Percentiles rank a stretch among this genome's conserved stretches.
Evolutionary conservation across 2,113 vertebrate genomes (phyloP).

Genomic region (Paramisgurnus dabryanus): DNA sequence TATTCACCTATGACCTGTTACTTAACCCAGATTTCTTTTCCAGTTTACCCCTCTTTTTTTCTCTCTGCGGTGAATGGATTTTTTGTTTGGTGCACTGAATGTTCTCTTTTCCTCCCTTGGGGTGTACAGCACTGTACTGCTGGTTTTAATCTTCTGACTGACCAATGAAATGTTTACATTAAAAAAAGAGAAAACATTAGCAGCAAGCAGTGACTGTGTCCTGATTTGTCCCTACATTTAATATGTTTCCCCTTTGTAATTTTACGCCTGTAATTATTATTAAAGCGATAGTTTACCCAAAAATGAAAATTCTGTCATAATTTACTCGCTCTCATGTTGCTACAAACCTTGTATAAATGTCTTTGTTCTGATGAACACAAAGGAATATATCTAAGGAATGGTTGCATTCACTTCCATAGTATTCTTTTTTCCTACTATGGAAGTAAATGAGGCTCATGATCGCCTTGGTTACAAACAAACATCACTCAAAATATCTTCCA

Average conservation of each 20-base stretch:
- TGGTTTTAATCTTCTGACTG: constrained; percentile 42
- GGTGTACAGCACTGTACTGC: constrained; percentile 36
- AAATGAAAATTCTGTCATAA: too few species aligned
- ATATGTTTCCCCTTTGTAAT: not conserved
- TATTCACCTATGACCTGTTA: constrained; percentile 21
- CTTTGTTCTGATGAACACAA: too few species aligned
- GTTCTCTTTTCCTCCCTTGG: constrained; percentile 28
- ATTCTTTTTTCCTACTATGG: too few species aligned
- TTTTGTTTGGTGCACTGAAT: constrained; percentile 37
- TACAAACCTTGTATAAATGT: too few species aligned
- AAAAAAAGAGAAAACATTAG: constrained; percentile 43
- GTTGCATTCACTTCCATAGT: too few species aligned
- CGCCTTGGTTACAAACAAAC: too few species aligned
- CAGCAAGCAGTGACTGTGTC: constrained; percentile 13
- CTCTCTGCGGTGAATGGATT: constrained; percentile 18
- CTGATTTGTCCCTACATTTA: not conserved
- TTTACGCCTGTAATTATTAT: not conserved
- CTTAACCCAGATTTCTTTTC: constrained; percentile 41
- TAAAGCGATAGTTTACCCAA: too few species aligned
- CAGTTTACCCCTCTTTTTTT: not conserved
- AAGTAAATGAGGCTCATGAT: too few species aligned
- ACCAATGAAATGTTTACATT: constrained; percentile 53
- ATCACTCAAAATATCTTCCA: too few species aligned
- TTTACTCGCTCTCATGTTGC: too few species aligned
- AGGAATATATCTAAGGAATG: too few species aligned